Percentiles rank a stretch among this genome's conserved stretches.
phyloP scores from a whole-genome alignment of 2,113 vertebrate genomes.

The Calyptommatus sinebrachiatus region DNA sequence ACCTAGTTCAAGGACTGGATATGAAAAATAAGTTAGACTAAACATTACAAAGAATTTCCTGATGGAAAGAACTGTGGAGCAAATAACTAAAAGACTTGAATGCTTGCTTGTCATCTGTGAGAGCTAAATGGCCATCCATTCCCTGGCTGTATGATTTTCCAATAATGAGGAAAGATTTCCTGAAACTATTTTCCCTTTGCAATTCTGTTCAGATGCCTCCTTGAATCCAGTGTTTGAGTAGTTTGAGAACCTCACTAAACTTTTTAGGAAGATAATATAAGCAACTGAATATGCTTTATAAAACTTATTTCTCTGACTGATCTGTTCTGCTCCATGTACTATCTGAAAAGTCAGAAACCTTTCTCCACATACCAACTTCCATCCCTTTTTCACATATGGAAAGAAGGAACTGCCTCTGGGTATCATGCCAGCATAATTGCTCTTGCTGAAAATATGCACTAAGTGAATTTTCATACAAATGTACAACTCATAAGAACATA shows the following conservation, averaged over 20 bases:
- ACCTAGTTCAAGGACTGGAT: slow-evolving; percentile 18
- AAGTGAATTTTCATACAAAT: not conserved
- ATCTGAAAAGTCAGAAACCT: not conserved
- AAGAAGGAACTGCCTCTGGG: not conserved
- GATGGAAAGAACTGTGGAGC: not conserved
- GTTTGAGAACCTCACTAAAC: too few relatives aligned
- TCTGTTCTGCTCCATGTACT: not conserved
- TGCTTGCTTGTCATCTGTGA: not conserved
- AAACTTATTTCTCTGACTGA: not conserved
- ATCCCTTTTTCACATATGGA: not conserved
- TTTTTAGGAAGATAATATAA: too few relatives aligned
- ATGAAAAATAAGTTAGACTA: not conserved
- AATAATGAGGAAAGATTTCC: not conserved
- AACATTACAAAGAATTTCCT: not conserved
- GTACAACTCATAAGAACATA: not conserved
- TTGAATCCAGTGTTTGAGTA: not conserved
- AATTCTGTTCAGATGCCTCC: not conserved
- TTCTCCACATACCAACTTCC: not conserved
- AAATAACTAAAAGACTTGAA: not conserved
- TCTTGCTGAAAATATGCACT: slow-evolving; percentile 8
- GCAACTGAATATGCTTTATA: not conserved
- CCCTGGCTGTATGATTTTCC: not conserved
- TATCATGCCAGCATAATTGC: not conserved
- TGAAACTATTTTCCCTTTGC: not conserved
- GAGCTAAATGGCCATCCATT: not conserved